Evolutionary conservation across 2,113 vertebrate genomes (phyloP).

Genomic region (Neolamprologus devosi): DNA sequence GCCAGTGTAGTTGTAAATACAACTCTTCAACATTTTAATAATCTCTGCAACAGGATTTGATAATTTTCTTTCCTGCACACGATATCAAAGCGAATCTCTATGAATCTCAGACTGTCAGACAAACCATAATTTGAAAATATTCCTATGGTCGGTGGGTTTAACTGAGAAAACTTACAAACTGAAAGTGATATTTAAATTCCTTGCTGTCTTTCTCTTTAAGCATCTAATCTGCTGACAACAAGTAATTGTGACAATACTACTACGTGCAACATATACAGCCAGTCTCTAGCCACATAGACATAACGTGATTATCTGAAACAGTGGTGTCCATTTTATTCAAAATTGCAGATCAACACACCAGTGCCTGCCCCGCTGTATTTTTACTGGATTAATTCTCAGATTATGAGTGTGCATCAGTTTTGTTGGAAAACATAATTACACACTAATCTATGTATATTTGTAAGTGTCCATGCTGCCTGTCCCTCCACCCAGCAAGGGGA

Average conservation of each 20-base stretch:
- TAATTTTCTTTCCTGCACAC: not conserved
- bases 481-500: not conserved
- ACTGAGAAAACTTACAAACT: not conserved
- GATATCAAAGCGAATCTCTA: not conserved
- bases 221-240: not conserved
- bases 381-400: not conserved
- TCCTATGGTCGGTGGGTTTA: not conserved
- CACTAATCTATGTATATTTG: not conserved
- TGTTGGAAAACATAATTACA: not conserved
- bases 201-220: not conserved
- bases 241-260: not conserved
- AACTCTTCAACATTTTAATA: not conserved
- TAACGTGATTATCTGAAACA: not conserved
- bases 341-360: not conserved
- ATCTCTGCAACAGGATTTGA: not conserved
- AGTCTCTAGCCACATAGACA: not conserved
- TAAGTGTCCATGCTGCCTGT: not conserved
- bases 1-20: not conserved
- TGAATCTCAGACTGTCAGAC: not conserved
- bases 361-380: not conserved
- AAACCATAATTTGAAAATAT: not conserved
- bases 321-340: not conserved
- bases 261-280: not conserved
- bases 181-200: not conserved
- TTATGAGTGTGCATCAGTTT: not conserved